A percentile compares a stretch with the other conserved stretches of the same genome.
Evolutionary conservation across 2,888 invertebrate genomes (phyloP).

Genomic region (Agonopterix arenella): DNA sequence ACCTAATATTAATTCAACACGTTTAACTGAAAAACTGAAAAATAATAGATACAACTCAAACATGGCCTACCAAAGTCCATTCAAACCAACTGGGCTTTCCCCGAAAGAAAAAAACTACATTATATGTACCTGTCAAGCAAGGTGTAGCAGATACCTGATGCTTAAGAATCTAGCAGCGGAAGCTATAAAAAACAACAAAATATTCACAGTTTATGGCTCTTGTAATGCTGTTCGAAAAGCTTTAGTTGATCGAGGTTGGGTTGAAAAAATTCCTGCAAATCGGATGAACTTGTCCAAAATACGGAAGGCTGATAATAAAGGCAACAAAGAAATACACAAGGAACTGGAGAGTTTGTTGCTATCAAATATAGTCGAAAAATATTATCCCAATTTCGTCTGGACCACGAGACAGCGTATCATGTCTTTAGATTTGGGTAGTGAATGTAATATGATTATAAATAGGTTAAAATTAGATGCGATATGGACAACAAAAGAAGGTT

Average conservation of each 20-base stretch:
- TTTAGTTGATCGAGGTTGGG: constrained; percentile 81
- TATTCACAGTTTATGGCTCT: constrained; percentile 73
- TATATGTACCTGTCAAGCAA: constrained; percentile 48
- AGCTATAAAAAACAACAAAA: constrained; percentile 70
- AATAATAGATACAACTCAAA: too few species aligned
- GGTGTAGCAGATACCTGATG: constrained; percentile 34
- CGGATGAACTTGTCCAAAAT: constrained; percentile 57
- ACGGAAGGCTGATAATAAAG: constrained; percentile 32
- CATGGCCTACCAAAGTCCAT: too few species aligned
- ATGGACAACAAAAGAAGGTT: constrained; percentile 66
- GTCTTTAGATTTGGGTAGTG: constrained; percentile 36
- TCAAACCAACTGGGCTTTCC: constrained; percentile 31
- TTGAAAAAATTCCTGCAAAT: constrained; percentile 79
- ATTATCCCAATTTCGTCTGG: constrained; percentile 58
- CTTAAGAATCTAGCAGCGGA: constrained; percentile 60
- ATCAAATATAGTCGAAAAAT: constrained; percentile 57
- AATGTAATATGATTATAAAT: constrained; percentile 43
- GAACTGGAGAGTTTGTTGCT: constrained; percentile 58
- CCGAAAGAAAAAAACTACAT: constrained; percentile 55
- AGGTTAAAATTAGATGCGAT: constrained; percentile 50
- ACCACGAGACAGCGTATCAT: constrained; percentile 30
- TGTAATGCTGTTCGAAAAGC: constrained; percentile 75
- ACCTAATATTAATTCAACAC: background rate
- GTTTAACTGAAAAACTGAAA: constrained; percentile 5
- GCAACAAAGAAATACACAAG: constrained; percentile 32